These are phyloP conservation scores for Hylyphantes graminicola DNA, from an alignment of 1,140 invertebrate genomes.

Conservation along the genomic window DNA sequence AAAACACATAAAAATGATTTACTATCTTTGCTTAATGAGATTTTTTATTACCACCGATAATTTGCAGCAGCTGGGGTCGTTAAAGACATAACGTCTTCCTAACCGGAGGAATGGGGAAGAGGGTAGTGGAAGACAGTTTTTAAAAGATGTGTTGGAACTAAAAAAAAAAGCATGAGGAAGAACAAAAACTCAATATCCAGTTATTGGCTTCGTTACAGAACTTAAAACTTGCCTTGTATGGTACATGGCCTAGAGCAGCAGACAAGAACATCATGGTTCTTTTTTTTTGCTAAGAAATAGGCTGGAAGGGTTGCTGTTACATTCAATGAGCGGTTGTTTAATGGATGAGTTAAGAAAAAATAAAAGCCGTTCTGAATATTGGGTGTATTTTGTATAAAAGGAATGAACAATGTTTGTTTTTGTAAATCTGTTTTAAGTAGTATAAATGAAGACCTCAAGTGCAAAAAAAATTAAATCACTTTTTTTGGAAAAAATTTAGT, in stretches of 20 bases:
- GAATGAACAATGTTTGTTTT: too few relatives aligned
- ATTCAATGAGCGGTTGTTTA: too few relatives aligned
- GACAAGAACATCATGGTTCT: not conserved
- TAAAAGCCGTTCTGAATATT: too few relatives aligned
- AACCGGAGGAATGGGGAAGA: conserved; percentile 7
- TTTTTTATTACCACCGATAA: conserved; percentile 41
- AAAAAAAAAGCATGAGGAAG: not conserved
- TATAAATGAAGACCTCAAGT: too few relatives aligned
- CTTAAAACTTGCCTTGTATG: conserved; percentile 41
- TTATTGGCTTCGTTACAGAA: conserved; percentile 58
- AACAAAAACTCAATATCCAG: conserved; percentile 57
- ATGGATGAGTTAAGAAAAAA: too few relatives aligned
- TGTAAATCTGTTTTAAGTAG: too few relatives aligned
- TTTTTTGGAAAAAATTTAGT: too few relatives aligned
- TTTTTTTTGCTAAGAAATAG: not conserved
- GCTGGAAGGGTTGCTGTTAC: too few relatives aligned
- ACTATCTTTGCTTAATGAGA: conserved; percentile 37
- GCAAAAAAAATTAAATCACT: too few relatives aligned
- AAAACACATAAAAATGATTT: conserved; percentile 43
- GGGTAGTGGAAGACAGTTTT: not conserved
- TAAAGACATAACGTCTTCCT: conserved; percentile 19
- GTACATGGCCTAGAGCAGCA: conserved; percentile 20
- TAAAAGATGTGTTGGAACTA: not conserved
- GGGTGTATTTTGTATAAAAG: too few relatives aligned
- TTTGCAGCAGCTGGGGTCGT: conserved; percentile 32